These are phyloP conservation scores for Pithys albifrons DNA, from an alignment of 2,113 vertebrate genomes.

Conservation along the genomic window DNA sequence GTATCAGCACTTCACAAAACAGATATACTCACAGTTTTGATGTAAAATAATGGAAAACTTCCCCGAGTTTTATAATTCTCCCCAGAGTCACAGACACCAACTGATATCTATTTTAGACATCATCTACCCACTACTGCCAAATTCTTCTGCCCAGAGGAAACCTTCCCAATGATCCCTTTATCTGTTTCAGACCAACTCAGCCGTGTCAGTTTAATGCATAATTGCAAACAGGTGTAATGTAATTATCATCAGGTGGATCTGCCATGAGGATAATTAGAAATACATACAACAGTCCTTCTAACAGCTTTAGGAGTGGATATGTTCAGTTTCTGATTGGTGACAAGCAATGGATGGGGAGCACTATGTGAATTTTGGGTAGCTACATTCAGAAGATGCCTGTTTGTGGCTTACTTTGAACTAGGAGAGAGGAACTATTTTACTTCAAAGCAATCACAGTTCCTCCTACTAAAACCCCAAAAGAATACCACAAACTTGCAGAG, in stretches of 20 bases:
- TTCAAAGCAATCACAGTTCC: background rate
- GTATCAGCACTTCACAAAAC: background rate
- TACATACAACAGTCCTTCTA: fast-evolving
- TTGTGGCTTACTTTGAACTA: background rate
- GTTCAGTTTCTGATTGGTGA: background rate
- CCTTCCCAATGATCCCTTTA: background rate
- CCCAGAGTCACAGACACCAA: too few relatives aligned
- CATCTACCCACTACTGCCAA: fast-evolving
- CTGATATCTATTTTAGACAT: fast-evolving
- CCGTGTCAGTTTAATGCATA: background rate
- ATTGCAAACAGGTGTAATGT: background rate
- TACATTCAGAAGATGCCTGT: background rate
- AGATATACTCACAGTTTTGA: background rate
- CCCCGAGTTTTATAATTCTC: background rate
- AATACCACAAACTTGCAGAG: slow-evolving; percentile 1
- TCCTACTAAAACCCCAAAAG: background rate
- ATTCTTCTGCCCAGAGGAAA: fast-evolving
- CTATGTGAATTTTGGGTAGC: background rate
- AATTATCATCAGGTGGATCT: background rate
- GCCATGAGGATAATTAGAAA: background rate
- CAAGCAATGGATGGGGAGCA: background rate
- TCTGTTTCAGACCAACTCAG: background rate
- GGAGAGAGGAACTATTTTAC: background rate
- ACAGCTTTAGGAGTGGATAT: background rate
- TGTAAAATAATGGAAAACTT: background rate